Evolutionary conservation across 2,888 invertebrate species (phyloP), one percentile per base, ranked within the genome.

Genomic region (Eupithecia centaureata): DNA sequence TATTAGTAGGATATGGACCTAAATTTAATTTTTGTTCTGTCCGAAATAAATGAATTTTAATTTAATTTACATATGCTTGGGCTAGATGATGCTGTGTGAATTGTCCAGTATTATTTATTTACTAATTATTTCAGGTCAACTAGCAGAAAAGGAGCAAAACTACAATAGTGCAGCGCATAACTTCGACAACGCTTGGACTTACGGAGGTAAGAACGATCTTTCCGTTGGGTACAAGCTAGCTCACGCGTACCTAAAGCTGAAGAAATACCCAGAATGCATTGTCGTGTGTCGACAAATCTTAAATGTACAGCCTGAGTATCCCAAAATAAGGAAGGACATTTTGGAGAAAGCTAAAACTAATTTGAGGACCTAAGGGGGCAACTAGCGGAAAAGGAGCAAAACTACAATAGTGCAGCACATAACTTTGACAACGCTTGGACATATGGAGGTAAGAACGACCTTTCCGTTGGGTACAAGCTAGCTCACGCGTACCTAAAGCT

Each of bases 191-290:
- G 98, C 99, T 0, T 99, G 99, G 98, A 95, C 94, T 63, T 96
- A 96, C 81, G 96, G 97, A 0, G 97, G 97, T 8, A 96, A 95
- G 77, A 94, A 94, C 2, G 98, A 98, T 82, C 96, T 98, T 0
- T 94, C 96, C 0, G 95, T 99, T 47, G 99, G 99, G 0, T 99
- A 97, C 87, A 99, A 98, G 87, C 91, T 99, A 32, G 98, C 98
- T 0, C 97, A 97, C 85, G 97, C 97, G 76, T 96, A 97, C 79
- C 95, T 99, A 89, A 99, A 99, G 84, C 96, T 96, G 13, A 98
- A 98, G 87, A 94, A 94, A 67, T 93, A 96, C 86, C 97, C 98
- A 0, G 98, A 98, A 79, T 98, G 99, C 22, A 98, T 99, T 69
- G 97, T 98, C 75, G 95, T 97, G 0, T 97, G 98, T 73, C 69